These are phyloP conservation scores for Gisinianus flammeolus DNA, from an alignment of 2,888 invertebrate species.

Conservation along the genomic window DNA sequence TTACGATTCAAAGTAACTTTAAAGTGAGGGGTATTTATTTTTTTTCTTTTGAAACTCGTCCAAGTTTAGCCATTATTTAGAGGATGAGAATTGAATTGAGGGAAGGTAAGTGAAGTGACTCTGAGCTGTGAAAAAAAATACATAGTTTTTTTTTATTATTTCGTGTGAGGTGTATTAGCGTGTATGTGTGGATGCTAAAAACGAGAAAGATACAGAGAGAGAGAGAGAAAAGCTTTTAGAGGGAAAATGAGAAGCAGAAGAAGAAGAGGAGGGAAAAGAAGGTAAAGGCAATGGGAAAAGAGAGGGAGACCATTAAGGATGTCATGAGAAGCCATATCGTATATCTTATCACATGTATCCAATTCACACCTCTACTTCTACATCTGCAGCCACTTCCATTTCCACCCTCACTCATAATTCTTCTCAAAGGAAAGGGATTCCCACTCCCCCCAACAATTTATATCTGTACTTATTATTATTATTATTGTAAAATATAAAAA, in stretches of 20 bases:
- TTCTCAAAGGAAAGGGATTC: constrained; percentile 5
- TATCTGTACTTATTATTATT: constrained; percentile 6
- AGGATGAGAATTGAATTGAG: neutral
- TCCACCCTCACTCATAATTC: constrained; percentile 18
- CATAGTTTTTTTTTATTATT: neutral
- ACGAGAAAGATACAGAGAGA: neutral
- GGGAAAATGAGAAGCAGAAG: neutral
- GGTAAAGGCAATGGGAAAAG: constrained; percentile 2
- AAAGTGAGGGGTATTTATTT: too few relatives aligned
- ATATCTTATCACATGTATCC: constrained; percentile 11
- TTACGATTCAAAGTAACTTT: too few relatives aligned
- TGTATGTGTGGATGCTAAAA: neutral
- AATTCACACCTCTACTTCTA: constrained; percentile 11
- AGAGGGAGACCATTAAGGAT: constrained; percentile 21
- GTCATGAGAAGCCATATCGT: constrained; percentile 24
- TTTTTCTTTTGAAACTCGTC: neutral
- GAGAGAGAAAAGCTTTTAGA: neutral
- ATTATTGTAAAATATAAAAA: neutral
- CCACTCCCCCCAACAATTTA: constrained; percentile 3
- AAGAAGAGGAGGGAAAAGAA: neutral
- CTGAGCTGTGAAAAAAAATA: neutral
- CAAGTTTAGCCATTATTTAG: neutral
- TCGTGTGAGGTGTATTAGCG: neutral
- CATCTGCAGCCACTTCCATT: neutral
- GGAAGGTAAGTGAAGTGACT: neutral